These are phyloP conservation scores for Musca domestica DNA, from an alignment of 1,140 invertebrate genomes.

Conservation along the genomic window DNA sequence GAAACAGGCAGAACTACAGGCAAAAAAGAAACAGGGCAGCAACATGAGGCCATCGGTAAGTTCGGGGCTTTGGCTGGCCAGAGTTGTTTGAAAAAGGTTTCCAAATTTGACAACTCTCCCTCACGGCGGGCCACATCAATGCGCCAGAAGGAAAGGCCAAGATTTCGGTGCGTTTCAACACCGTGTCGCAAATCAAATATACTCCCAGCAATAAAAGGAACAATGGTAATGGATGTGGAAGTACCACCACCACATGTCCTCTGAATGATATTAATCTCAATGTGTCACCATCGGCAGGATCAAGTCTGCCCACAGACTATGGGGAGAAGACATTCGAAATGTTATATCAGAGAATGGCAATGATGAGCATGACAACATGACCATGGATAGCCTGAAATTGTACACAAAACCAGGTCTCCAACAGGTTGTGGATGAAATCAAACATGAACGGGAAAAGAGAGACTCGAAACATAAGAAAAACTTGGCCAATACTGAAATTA, in stretches of 20 bases:
- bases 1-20: conserved; percentile 45
- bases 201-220: conserved; percentile 42
- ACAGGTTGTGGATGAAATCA: conserved; percentile 47
- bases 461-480: conserved; percentile 44
- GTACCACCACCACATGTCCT: conserved; percentile 52
- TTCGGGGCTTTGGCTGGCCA: conserved; percentile 44
- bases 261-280: conserved; percentile 53
- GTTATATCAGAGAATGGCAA: conserved; percentile 60
- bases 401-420: conserved; percentile 56
- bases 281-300: conserved; percentile 28
- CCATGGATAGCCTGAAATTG: conserved; percentile 60
- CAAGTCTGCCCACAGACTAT: conserved; percentile 42
- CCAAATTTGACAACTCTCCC: conserved; percentile 50
- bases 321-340: conserved; percentile 60
- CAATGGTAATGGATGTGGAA: not conserved
- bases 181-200: conserved; percentile 53
- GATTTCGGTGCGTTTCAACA: conserved; percentile 56
- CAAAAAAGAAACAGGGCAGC: conserved; percentile 32
- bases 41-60: conserved; percentile 44
- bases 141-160: conserved; percentile 39
- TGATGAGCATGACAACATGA: conserved; percentile 57
- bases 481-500: conserved; percentile 39
- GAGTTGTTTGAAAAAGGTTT: conserved; percentile 49
- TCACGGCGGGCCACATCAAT: conserved; percentile 52
- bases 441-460: conserved; percentile 34